Conservation (phyloP, 2,797 vertebrate genomes). For the Lates japonicus region DNA sequence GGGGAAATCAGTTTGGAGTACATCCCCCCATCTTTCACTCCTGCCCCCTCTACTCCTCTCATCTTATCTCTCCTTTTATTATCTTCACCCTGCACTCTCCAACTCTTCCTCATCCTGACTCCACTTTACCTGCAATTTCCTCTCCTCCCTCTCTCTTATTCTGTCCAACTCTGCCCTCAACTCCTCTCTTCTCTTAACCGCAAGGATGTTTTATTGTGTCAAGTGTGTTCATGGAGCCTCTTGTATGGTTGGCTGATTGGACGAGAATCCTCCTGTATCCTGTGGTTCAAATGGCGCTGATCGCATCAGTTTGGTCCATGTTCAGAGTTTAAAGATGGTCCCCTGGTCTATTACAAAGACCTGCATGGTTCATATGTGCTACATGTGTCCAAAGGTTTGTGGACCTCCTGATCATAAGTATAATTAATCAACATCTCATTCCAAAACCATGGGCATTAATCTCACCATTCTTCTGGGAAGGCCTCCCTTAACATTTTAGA, state of each 20-base stretch:
- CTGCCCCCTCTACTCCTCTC: conserved; percentile 31
- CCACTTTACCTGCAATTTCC: conserved; percentile 50
- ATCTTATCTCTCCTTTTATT: conserved; percentile 59
- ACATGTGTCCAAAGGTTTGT: background rate
- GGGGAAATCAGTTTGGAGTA: conserved; percentile 52
- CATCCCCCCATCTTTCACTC: conserved; percentile 46
- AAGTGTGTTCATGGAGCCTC: conserved; percentile 24
- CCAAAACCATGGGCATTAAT: background rate
- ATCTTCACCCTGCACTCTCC: conserved; percentile 42
- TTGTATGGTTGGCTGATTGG: background rate
- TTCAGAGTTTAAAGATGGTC: background rate
- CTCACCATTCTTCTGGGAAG: no score
- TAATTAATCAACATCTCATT: background rate
- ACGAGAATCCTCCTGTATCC: background rate
- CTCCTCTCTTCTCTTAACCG: conserved; percentile 5
- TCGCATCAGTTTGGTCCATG: background rate
- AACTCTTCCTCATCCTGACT: conserved; percentile 42
- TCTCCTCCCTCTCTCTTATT: conserved; percentile 14
- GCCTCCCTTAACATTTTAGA: no score
- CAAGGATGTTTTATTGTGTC: conserved; percentile 11
- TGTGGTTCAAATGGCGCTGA: background rate
- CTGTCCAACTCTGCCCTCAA: conserved; percentile 4
- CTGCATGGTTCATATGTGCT: no score
- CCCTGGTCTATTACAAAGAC: background rate
- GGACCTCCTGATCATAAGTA: background rate